These are phyloP conservation scores for Crepidodera aurea DNA, from an alignment of 2,888 invertebrate species.

Conservation along the genomic window DNA sequence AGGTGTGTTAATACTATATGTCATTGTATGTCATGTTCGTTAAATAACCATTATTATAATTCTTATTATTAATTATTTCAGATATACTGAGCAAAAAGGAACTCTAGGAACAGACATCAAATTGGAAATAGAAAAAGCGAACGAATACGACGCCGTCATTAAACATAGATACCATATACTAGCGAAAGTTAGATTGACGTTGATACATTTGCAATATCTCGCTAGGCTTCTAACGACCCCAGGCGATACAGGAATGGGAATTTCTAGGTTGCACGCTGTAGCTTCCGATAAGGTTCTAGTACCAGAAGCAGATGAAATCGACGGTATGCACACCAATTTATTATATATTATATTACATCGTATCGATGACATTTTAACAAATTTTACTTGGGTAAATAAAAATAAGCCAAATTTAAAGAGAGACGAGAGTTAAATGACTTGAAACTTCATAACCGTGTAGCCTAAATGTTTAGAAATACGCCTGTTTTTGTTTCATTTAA, in stretches of 20 bases:
- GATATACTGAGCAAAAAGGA: constrained; percentile 64
- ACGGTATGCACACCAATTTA: constrained; percentile 46
- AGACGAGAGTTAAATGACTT: background rate
- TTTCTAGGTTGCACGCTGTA: too few relatives aligned
- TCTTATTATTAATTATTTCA: too few relatives aligned
- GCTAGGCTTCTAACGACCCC: constrained; percentile 38
- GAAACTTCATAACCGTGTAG: too few relatives aligned
- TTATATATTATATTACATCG: background rate
- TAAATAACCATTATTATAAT: too few relatives aligned
- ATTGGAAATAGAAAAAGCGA: constrained; percentile 61
- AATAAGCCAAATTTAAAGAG: background rate
- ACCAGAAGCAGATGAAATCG: constrained; percentile 48
- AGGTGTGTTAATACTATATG: too few relatives aligned
- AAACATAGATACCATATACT: constrained; percentile 65
- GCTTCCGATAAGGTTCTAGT: background rate
- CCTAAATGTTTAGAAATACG: too few relatives aligned
- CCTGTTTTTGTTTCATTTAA: too few relatives aligned
- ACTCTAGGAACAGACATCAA: constrained; percentile 61
- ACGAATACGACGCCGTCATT: constrained; percentile 58
- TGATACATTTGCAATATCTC: constrained; percentile 68
- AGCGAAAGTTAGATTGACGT: constrained; percentile 66
- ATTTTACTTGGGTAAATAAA: background rate
- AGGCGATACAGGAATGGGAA: too few relatives aligned
- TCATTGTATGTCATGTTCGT: too few relatives aligned
- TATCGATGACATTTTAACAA: background rate